Percentiles rank a stretch among this genome's conserved stretches.
Conservation (phyloP, 1,140 invertebrate species). For the Grapholita molesta region DNA sequence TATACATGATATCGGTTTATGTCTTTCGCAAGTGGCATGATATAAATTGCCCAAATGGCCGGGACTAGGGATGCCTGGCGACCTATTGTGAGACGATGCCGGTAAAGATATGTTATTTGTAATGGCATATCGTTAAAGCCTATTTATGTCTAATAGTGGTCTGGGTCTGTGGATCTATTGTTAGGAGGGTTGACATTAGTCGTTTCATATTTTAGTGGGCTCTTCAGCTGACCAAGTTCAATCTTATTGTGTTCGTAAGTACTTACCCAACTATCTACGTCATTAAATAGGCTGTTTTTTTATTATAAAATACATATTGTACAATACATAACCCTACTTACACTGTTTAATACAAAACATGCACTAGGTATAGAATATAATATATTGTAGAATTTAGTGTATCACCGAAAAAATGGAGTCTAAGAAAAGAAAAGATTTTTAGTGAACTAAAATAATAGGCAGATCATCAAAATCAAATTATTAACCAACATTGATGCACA, state of each 20-base stretch:
- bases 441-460: too few relatives aligned
- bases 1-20: slow-evolving; percentile 36
- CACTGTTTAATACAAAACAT: too few relatives aligned
- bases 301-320: background rate
- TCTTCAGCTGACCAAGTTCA: background rate
- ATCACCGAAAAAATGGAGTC: too few relatives aligned
- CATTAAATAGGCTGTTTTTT: background rate
- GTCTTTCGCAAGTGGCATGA: slow-evolving; percentile 32
- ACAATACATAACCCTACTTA: background rate
- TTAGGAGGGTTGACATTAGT: background rate
- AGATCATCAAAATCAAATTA: too few relatives aligned
- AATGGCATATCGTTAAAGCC: slow-evolving; percentile 16
- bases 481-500: too few relatives aligned
- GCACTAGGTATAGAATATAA: too few relatives aligned
- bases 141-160: slow-evolving; percentile 12
- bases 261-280: background rate
- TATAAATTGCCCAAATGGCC: slow-evolving; percentile 25
- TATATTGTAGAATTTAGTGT: too few relatives aligned
- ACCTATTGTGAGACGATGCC: background rate
- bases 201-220: background rate
- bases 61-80: slow-evolving; percentile 18
- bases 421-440: too few relatives aligned
- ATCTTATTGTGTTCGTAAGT: background rate
- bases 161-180: background rate
- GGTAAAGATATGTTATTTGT: slow-evolving; percentile 13